Evolutionary conservation across 2,113 vertebrate genomes (phyloP), one percentile per base, ranked within the genome.

Genomic region (Smithornis capensis): DNA sequence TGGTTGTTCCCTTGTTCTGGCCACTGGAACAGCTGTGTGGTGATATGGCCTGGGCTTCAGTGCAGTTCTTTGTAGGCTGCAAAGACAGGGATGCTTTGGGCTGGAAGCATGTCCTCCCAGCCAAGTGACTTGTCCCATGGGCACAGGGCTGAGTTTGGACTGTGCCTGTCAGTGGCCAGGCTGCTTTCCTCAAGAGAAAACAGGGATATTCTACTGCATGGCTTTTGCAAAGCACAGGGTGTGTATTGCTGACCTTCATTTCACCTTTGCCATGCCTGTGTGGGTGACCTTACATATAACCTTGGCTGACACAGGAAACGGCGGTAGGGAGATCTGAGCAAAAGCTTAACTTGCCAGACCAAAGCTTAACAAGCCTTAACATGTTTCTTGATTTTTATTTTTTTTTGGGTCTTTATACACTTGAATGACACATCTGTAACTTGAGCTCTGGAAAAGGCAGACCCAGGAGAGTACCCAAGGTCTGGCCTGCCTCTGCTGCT

Each of bases 381-480:
- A 9, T 0, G 12, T 62, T 85, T 60, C 71, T 56, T 73, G 37
- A 24, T 3, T 62, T 70, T 29, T 38, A 24, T 44, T 28, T 28
- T 38, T 60, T 35, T 59, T 35, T 13, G 63, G 10, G 10, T 87
- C 60, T 76, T 78, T 87, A 57, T 80, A 52, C 35, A 35, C 29
- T 88, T 80, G 42, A 74, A 55, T 67, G 60, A 59, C 49, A 65
- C 8, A 65, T 52, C 47, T 94, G 80, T 94, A 95, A 96, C 73
- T 81, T 87, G 91, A 90, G 70, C 90, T 94, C 42, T n/a, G 73
- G 76, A 50, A 59, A 85, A 89, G 83, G 60, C 91, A 92, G 89
- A 47, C 6, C 19, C 35, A 19, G 78, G 79, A 88, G 42, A 64
- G 37, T 60, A 88, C 18, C 50, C 28, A 16, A 65, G 55, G 63